A percentile compares a stretch with the other conserved stretches of the same genome.
These are phyloP conservation scores for Selenia dentaria DNA, from an alignment of 2,888 invertebrate genomes.

Conservation along the genomic window DNA sequence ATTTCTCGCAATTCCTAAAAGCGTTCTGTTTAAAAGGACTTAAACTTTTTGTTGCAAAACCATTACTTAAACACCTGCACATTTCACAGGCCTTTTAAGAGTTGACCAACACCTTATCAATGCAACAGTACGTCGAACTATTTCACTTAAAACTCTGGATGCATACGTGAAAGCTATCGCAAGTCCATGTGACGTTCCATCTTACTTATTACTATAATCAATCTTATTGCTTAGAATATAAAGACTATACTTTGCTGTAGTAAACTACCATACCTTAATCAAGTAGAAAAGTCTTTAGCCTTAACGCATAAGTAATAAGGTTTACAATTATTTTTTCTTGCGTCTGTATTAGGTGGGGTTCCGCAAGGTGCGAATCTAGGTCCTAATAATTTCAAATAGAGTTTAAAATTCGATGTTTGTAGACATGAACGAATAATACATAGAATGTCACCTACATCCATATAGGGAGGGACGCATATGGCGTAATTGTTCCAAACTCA, in stretches of 20 bases:
- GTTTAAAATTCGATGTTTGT: constrained; percentile 16
- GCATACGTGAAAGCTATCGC: constrained; percentile 24
- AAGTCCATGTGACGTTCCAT: constrained; percentile 13
- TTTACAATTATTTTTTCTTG: constrained; percentile 2
- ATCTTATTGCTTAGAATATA: constrained; percentile 3
- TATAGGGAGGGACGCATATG: constrained; percentile 43
- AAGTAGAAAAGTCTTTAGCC: not conserved
- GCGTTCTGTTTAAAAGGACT: not conserved
- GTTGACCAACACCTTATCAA: constrained; percentile 24
- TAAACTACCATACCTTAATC: not conserved
- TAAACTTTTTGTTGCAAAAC: constrained; percentile 1
- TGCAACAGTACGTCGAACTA: constrained; percentile 9
- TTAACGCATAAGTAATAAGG: constrained; percentile 3
- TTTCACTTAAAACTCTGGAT: constrained; percentile 13
- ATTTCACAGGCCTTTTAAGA: constrained; percentile 16
- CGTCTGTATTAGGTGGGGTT: constrained; percentile 2
- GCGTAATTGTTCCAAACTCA: constrained; percentile 43
- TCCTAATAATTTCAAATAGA: constrained; percentile 20
- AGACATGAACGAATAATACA: constrained; percentile 18
- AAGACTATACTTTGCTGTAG: constrained; percentile 8
- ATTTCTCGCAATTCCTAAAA: not conserved
- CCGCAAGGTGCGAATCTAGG: constrained; percentile 7
- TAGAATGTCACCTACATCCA: constrained; percentile 37
- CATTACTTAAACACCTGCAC: not conserved
- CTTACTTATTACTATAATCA: not conserved